Base-by-base conservation (phyloP, 2,797 vertebrate species). In the Takifugu rubripes region DNA sequence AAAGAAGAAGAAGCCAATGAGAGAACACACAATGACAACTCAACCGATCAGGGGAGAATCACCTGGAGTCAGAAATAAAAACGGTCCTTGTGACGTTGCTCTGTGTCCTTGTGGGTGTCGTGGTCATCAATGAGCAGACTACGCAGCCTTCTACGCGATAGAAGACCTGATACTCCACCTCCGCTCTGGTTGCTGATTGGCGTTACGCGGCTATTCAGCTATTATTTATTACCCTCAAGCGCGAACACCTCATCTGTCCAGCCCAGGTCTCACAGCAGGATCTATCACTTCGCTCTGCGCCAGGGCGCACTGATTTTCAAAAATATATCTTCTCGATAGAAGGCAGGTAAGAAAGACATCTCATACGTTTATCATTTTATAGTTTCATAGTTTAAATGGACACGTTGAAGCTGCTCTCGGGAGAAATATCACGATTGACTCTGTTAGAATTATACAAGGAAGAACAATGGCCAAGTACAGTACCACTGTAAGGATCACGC, bases 181-280 rank as follows among this genome's bases (percentile, higher is more conserved):
- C 90, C 87, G 87, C 84, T 73, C 70, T 70, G 69, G 80, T 56
- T 74, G 76, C 88, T 91, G 89, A 93, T 93, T 92, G 91, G 90
- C 85, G 70, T 84, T 87, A 77, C 82, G 87, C 84, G 86, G 82
- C 78, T 87, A 70, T 74, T 80, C 85, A 60, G 75, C 74, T 59
- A 67, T 85, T 86, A 90, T 91, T 89, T 90, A 89, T 87, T 77
- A 81, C 70, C 68, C 68, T 78, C 69, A 65, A 80, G 68, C 61
- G 21, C 59, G 71, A 70, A 71, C 61, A 61, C 43, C 64, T 75
- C 77, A 70, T 82, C 85, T 71, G 75, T 77, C 56, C 59, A 56
- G 49, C 47, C 27, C 40, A 53, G 68, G 64, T 78, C 80, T 80
- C 67, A 56, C 70, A 53, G 67, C 52, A 77, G 77, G 75, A 81